Base-by-base conservation (phyloP, 2,797 vertebrate species). In the Spinibarbus caldwelli region DNA sequence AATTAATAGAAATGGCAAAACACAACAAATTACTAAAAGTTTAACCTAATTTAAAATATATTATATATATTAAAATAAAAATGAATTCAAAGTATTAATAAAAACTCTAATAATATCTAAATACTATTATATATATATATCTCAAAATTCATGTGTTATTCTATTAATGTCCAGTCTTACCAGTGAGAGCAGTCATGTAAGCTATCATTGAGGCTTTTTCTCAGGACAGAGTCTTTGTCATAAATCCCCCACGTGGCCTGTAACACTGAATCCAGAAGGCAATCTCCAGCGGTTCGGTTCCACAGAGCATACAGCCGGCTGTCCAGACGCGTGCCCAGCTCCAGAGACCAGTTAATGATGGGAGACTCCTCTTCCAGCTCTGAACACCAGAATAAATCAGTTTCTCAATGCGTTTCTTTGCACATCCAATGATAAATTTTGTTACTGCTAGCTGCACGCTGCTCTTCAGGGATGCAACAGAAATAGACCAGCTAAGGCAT, bases 211-310 rank as follows among this genome's bases (percentile, higher is more conserved):
- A 99, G 96, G 38, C 98, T 98, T 90, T 99, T 99, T 91, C 98
- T 95, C 87, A 99, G 96, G 90, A 99, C 97, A 0, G 97, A 99
- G 92, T 99, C 98, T 91, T 99, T 99, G 95, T 99, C 98, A 3
- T 98, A 99, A 90, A 99, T 98, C 90, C 98, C 98, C 98, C 98
- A 99, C 0, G 98, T 99, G 88, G 98, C 98, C 91, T 99, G 98
- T 1, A 99, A 96, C 43, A 99, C 98, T 0, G 98, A 99, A 91
- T 99, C 98, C 34, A 99, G 92, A 90, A 99, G 95, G 92, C 98
- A 99, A 93, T 99, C 98, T 8, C 98, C 98, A 0, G 98, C 98
- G 0, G 98, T 99, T 80, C 98, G 97, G 90, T 99, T 99, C 98
- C 98, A 99, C 87, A 99, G 94, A n/a, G 98, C 98, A 1, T 99